phyloP scores from a whole-genome alignment of 2,888 invertebrate genomes.

The Linnaemya vulpina region DNA sequence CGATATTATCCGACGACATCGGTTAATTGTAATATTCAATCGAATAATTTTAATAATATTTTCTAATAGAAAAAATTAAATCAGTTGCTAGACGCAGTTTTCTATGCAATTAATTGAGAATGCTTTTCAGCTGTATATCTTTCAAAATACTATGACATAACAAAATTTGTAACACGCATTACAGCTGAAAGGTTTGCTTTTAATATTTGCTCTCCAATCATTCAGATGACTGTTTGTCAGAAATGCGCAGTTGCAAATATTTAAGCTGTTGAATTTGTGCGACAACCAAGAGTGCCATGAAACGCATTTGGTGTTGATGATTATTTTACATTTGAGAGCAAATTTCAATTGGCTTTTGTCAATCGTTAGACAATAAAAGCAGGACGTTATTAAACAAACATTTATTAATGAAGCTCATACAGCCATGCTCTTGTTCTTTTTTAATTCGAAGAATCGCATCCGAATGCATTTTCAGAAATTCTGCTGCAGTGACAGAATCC shows the following conservation, averaged over 20 bases:
- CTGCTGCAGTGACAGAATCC: not conserved
- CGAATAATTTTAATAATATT: no score
- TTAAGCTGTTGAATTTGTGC: constrained; percentile 22
- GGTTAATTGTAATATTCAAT: no score
- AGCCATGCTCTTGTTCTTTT: no score
- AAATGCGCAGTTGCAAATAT: no score
- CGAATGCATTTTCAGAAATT: not conserved
- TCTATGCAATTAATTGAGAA: no score
- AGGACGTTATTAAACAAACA: constrained; percentile 41
- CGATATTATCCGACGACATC: no score
- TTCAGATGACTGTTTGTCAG: no score
- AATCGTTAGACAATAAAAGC: constrained; percentile 36
- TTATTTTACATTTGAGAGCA: constrained; percentile 57
- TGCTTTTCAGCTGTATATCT: no score
- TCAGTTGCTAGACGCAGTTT: no score
- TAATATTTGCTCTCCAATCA: constrained; percentile 48
- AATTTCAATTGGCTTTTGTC: constrained; percentile 43
- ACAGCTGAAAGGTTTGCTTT: not conserved
- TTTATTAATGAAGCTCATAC: not conserved
- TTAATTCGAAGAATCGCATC: not conserved
- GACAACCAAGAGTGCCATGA: constrained; percentile 33
- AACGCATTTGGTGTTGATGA: constrained; percentile 35
- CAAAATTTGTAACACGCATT: no score
- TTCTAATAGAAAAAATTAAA: no score
- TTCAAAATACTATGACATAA: not conserved